These are phyloP conservation scores for Condylura cristata DNA, from an alignment of 2,113 vertebrate genomes.

Conservation along the genomic window DNA sequence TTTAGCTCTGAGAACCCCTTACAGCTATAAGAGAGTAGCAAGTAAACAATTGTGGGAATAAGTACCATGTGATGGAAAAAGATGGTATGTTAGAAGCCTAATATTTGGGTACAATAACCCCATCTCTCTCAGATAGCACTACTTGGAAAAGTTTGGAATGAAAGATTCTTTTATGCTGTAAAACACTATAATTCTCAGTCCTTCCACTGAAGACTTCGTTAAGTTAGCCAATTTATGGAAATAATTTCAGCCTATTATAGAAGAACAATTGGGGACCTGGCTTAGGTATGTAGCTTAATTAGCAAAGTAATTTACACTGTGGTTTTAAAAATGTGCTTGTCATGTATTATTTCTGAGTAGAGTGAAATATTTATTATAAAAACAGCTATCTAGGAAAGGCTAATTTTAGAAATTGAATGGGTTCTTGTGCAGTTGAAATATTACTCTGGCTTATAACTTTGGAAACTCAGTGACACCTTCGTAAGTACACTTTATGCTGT, in stretches of 20 bases:
- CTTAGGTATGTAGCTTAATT: constrained; percentile 53
- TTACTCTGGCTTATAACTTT: constrained; percentile 13
- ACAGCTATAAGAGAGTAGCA: not conserved
- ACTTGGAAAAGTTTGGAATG: not conserved
- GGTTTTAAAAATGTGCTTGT: constrained; percentile 47
- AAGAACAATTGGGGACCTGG: constrained; percentile 46
- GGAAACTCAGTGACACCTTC: not conserved
- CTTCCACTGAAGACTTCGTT: constrained; percentile 37
- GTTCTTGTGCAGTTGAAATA: constrained; percentile 40
- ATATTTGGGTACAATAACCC: not conserved
- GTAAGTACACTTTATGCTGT: not conserved
- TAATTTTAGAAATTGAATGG: constrained; percentile 52
- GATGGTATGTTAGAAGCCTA: not conserved
- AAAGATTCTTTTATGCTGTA: constrained; percentile 35
- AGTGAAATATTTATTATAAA: constrained; percentile 35
- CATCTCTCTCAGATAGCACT: not conserved
- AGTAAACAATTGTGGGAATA: not conserved
- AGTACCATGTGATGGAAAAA: not conserved
- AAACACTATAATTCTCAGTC: constrained; percentile 41
- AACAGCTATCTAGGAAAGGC: not conserved
- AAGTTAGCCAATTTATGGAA: constrained; percentile 36
- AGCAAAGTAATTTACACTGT: constrained; percentile 50
- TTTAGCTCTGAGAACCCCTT: not conserved
- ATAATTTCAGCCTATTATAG: constrained; percentile 15
- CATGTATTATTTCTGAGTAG: constrained; percentile 50